These are phyloP conservation scores for Climacteris rufus DNA, from an alignment of 2,113 vertebrate species.

Conservation along the genomic window DNA sequence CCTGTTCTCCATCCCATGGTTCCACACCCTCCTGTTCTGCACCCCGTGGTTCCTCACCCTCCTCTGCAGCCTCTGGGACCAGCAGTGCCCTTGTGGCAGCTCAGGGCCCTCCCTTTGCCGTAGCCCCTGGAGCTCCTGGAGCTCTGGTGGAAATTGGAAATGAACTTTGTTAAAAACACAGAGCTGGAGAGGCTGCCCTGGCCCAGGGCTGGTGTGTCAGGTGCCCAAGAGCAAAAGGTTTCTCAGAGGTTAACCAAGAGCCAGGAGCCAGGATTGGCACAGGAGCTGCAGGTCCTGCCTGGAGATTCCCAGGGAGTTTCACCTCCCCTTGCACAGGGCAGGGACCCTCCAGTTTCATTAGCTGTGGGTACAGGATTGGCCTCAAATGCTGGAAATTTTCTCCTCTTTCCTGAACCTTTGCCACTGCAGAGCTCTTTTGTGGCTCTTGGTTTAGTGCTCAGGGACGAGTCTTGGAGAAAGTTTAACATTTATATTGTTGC, in stretches of 20 bases:
- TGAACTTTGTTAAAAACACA: fast-evolving
- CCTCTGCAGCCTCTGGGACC: background rate
- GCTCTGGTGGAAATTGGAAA: background rate
- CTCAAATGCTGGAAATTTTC: background rate
- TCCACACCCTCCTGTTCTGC: too few species aligned
- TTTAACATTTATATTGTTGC: background rate
- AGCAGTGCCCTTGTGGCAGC: fast-evolving
- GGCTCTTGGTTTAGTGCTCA: background rate
- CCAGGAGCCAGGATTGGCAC: background rate
- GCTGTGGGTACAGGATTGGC: background rate
- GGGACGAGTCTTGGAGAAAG: background rate
- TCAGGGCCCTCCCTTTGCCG: fast-evolving
- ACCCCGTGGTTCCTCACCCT: background rate
- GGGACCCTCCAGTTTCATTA: fast-evolving
- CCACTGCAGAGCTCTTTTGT: background rate
- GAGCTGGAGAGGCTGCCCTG: fast-evolving
- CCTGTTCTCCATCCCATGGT: too few species aligned
- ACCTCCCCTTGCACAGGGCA: background rate
- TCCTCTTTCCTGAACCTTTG: background rate
- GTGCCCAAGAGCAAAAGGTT: background rate
- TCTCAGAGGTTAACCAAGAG: background rate
- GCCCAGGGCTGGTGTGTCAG: fast-evolving
- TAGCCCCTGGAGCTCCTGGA: background rate
- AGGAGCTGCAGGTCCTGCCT: background rate
- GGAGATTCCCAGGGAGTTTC: background rate